Conservation (phyloP, 64 coral and sea anemone genomes). For the Montipora efflorescens region DNA sequence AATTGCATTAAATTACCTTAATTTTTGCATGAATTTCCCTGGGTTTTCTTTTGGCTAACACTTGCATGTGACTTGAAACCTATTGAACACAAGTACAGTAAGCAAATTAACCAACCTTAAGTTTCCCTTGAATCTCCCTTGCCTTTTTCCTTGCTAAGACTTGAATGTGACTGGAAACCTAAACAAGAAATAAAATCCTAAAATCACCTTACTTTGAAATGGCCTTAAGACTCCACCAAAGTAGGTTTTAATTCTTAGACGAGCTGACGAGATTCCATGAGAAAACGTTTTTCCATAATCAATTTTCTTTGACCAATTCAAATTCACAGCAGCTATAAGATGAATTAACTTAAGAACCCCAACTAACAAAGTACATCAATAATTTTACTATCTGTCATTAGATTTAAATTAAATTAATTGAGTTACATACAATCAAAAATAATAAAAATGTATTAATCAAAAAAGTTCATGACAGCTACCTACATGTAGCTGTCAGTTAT, state of each 20-base stretch:
- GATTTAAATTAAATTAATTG: too few species aligned
- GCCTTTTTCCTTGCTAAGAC: conserved; percentile 99
- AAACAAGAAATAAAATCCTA: conserved; percentile 43
- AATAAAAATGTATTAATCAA: too few species aligned
- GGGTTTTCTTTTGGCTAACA: conserved; percentile 81
- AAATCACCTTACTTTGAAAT: not conserved
- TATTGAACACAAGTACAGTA: conserved; percentile 60
- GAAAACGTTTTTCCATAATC: not conserved
- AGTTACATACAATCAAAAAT: too few species aligned
- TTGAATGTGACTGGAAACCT: conserved; percentile 99
- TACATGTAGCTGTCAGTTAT: too few species aligned
- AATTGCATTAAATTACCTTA: conserved; percentile 35
- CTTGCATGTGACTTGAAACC: conserved; percentile 90
- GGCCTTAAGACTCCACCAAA: not conserved
- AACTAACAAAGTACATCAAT: too few species aligned
- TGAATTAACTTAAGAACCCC: too few species aligned
- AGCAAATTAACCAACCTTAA: conserved; percentile 93
- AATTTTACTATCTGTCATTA: too few species aligned
- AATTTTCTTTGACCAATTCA: too few species aligned
- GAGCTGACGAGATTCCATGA: not conserved
- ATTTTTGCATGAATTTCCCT: conserved; percentile 80
- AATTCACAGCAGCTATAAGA: too few species aligned
- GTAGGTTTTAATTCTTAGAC: not conserved
- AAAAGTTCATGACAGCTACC: too few species aligned
- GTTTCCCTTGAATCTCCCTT: conserved; percentile 95